phyloP scores from a whole-genome alignment of 2,888 invertebrate genomes.

The Clepsis dumicolana region DNA sequence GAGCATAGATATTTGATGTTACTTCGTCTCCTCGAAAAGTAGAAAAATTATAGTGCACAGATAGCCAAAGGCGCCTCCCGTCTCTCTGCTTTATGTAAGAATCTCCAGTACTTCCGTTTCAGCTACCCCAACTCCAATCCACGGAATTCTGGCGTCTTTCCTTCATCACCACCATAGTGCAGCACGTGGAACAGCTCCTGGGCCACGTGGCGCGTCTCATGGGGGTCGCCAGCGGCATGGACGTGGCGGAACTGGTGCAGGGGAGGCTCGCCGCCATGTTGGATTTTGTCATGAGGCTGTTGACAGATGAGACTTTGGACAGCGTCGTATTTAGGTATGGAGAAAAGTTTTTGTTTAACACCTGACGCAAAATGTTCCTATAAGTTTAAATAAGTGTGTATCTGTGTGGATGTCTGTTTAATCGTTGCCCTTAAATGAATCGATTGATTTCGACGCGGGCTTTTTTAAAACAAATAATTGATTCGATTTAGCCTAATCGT shows the following conservation, averaged over 20 bases:
- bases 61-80: no score
- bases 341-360: neutral
- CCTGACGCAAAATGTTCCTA: neutral
- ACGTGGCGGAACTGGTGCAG: constrained; percentile 61
- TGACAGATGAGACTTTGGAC: constrained; percentile 77
- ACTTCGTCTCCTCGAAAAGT: no score
- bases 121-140: constrained; percentile 72
- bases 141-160: constrained; percentile 79
- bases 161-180: constrained; percentile 77
- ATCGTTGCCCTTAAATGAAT: no score
- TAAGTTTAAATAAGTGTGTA: no score
- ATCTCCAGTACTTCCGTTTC: no score
- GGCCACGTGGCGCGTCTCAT: constrained; percentile 74
- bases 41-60: no score
- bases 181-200: constrained; percentile 68
- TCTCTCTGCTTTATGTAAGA: no score
- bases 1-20: no score
- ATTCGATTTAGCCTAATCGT: no score
- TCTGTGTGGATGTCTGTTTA: no score
- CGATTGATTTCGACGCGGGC: no score
- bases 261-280: constrained; percentile 71
- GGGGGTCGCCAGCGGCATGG: constrained; percentile 74
- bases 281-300: constrained; percentile 74
- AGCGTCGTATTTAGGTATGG: constrained; percentile 76
- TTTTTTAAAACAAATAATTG: no score